A percentile compares a stretch with the other conserved stretches of the same genome.
Conservation (phyloP, 2,113 vertebrate species). For the Sylvilagus bachmani region DNA sequence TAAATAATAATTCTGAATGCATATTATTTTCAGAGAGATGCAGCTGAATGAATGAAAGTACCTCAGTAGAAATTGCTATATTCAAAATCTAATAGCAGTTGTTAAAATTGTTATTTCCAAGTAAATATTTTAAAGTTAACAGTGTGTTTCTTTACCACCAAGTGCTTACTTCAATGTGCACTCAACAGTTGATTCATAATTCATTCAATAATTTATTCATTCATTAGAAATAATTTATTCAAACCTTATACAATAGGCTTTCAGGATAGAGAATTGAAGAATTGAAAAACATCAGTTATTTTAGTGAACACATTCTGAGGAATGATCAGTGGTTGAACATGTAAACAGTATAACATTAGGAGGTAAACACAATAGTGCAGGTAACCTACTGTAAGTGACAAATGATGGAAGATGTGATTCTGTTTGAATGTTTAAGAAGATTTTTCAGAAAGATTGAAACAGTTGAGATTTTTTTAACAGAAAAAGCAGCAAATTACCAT, state of each 20-base stretch:
- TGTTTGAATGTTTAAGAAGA: not conserved
- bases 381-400: not conserved
- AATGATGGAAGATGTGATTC: not conserved
- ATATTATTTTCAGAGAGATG: conserved; percentile 42
- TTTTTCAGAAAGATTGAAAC: not conserved
- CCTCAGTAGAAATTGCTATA: not conserved
- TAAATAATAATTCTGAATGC: not conserved
- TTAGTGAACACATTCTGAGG: not conserved
- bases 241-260: not conserved
- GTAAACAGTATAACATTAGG: not conserved
- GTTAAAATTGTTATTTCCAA: not conserved
- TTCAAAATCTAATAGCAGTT: not conserved
- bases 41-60: conserved; percentile 15
- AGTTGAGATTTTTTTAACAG: not conserved
- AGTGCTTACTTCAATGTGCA: not conserved
- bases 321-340: not conserved
- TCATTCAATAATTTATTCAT: not conserved
- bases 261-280: not conserved
- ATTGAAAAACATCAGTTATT: not conserved
- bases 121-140: not conserved
- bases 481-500: not conserved
- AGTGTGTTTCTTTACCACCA: not conserved
- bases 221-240: conserved; percentile 7
- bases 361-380: not conserved
- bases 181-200: not conserved